Evolutionary conservation across 2,113 vertebrate species (phyloP).

Genomic region (Limnothrissa miodon): DNA sequence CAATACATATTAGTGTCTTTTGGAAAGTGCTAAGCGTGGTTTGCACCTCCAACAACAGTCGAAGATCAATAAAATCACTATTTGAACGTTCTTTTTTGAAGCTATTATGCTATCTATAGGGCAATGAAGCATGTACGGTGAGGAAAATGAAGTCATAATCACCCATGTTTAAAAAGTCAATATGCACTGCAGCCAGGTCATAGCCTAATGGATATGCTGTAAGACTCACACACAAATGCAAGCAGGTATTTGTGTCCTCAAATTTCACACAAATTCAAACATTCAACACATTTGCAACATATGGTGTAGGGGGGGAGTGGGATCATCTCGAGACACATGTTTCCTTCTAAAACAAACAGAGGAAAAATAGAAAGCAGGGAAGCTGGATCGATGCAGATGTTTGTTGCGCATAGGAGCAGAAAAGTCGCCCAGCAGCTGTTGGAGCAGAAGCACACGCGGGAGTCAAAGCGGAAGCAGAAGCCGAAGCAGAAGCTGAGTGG

Average conservation of each 20-base stretch:
- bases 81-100: not conserved
- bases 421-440: not conserved
- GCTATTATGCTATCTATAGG: not conserved
- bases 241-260: too few relatives aligned
- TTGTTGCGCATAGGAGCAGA: not conserved
- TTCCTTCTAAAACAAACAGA: not conserved
- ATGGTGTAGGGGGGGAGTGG: not conserved
- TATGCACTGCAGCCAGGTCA: not conserved
- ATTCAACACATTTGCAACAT: not conserved
- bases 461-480: not conserved
- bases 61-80: not conserved
- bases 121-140: not conserved
- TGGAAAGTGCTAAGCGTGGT: not conserved
- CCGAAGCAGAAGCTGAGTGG: not conserved
- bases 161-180: not conserved
- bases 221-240: not conserved
- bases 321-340: not conserved
- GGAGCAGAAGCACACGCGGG: not conserved
- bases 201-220: not conserved
- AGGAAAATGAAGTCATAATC: too few relatives aligned
- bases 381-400: not conserved
- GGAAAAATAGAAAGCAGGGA: not conserved
- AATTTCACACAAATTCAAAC: conserved; percentile 11
- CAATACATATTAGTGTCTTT: conserved; percentile 1
- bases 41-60: not conserved